A percentile compares a stretch with the other conserved stretches of the same genome.
phyloP scores from a whole-genome alignment of 2,888 invertebrate genomes.

The Yponomeuta evonymella region DNA sequence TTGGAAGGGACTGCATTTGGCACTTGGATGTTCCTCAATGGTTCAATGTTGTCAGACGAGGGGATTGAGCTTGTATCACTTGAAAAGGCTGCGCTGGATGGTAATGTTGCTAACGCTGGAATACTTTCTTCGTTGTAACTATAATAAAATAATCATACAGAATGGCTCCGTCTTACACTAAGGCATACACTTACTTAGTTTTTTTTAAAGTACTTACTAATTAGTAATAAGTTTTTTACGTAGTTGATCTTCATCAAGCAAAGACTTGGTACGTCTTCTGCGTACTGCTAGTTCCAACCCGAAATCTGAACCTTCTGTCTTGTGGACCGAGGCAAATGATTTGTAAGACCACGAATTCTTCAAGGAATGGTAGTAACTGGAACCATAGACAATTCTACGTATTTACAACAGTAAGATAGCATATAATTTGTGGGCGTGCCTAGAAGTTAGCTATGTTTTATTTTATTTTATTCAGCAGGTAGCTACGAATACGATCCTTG shows the following conservation, averaged over 20 bases:
- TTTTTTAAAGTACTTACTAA: conserved; percentile 39
- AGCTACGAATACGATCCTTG: no score
- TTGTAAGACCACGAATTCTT: conserved; percentile 56
- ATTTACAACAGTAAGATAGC: no score
- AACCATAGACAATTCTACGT: neutral
- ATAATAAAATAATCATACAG: neutral
- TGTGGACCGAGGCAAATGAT: conserved; percentile 42
- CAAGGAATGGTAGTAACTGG: conserved; percentile 55
- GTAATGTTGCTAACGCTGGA: neutral
- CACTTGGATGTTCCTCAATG: neutral
- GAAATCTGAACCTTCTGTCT: conserved; percentile 45
- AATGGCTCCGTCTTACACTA: no score
- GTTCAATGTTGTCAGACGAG: neutral
- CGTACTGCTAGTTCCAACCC: conserved; percentile 65
- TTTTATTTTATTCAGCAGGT: no score
- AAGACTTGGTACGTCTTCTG: conserved; percentile 63
- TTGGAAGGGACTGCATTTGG: neutral
- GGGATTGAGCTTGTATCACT: neutral
- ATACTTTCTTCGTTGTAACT: neutral
- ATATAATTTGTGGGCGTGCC: no score
- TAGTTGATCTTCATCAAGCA: conserved; percentile 58
- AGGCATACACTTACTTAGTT: no score
- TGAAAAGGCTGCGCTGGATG: neutral
- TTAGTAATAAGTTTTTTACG: conserved; percentile 51
- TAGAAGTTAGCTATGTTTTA: no score